Conservation (phyloP, 2,888 invertebrate genomes). For the Drepanosiphum platanoidis region DNA sequence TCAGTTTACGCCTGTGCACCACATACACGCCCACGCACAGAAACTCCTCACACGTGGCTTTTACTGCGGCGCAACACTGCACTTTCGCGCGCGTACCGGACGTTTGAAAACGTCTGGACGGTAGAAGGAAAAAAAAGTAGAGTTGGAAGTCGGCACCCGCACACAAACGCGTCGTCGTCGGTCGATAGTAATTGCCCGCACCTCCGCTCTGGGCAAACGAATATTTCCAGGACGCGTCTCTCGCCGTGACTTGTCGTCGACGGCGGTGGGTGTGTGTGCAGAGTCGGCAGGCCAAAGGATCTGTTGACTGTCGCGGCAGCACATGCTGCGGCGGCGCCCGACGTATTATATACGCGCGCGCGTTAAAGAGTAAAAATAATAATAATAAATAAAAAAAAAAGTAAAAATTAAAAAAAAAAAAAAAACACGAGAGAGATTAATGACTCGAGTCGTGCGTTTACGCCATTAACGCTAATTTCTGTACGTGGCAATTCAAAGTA, state of each 20-base stretch:
- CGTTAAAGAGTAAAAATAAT: not conserved
- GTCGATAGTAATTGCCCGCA: not conserved
- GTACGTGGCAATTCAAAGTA: conserved; percentile 45
- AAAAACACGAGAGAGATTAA: conserved; percentile 41
- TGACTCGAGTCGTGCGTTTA: conserved; percentile 61
- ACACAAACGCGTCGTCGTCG: not conserved
- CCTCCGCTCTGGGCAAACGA: not conserved
- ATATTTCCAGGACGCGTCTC: not conserved
- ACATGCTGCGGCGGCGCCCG: not conserved
- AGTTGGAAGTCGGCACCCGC: not conserved
- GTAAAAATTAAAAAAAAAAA: not conserved
- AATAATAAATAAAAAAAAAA: not conserved
- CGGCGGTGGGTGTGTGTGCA: not conserved
- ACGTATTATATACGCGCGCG: too few species aligned
- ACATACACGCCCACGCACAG: not conserved
- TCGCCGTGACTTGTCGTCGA: not conserved
- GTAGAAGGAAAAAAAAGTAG: not conserved
- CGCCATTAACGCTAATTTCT: conserved; percentile 61
- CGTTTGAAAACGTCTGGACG: not conserved
- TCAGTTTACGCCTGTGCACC: too few species aligned
- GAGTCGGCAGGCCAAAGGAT: conserved; percentile 1
- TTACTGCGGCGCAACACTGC: not conserved
- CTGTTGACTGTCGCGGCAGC: not conserved
- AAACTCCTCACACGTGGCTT: not conserved
- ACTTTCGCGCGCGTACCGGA: not conserved